Conservation (phyloP, 2,113 vertebrate genomes). For the Cinclus cinclus region DNA sequence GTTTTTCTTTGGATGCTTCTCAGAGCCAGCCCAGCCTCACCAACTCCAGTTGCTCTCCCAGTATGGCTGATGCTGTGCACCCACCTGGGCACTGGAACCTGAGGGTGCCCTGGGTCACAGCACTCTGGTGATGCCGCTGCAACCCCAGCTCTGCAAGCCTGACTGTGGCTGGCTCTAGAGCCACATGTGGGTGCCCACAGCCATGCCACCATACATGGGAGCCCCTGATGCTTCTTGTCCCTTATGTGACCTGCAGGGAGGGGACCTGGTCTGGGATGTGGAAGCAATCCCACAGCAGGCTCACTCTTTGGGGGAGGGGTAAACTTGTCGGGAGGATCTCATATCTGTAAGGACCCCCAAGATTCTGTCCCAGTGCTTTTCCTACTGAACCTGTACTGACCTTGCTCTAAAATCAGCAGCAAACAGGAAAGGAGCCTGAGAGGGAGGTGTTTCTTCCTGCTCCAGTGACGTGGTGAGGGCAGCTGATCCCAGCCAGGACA, state of each 20-base stretch:
- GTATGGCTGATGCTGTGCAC: background rate
- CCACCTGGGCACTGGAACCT: background rate
- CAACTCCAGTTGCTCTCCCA: background rate
- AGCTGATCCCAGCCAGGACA: background rate
- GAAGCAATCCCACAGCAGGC: background rate
- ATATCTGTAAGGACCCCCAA: background rate
- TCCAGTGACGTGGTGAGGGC: background rate
- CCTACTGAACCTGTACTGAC: background rate
- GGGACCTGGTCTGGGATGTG: background rate
- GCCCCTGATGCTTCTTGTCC: background rate
- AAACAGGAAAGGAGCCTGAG: slow-evolving; percentile 60
- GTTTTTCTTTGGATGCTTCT: background rate
- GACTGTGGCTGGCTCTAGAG: background rate
- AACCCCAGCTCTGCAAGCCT: background rate
- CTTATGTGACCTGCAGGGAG: background rate
- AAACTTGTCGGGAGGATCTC: background rate
- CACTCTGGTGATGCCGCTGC: background rate
- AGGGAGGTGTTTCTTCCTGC: slow-evolving; percentile 58
- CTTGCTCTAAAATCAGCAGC: slow-evolving; percentile 41
- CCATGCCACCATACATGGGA: fast-evolving
- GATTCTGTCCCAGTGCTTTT: background rate
- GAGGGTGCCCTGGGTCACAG: background rate
- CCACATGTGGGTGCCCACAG: fast-evolving
- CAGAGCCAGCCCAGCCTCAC: background rate
- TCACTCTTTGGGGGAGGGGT: background rate